Evolutionary conservation across 2,113 vertebrate genomes (phyloP).

Genomic region (Casuarius casuarius): DNA sequence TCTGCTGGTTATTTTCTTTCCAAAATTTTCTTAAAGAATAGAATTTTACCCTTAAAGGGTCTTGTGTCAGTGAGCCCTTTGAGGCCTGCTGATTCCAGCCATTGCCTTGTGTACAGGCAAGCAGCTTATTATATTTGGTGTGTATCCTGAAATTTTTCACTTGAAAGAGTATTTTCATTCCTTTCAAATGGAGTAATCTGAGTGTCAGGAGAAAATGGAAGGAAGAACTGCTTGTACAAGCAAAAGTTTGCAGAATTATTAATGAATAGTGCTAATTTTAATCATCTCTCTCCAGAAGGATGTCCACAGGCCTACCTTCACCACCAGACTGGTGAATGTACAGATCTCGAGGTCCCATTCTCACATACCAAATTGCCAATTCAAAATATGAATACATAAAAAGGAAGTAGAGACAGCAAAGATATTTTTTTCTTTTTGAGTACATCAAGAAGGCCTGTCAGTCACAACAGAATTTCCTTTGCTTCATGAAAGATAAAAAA

Average conservation of each 20-base stretch:
- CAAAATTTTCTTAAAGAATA: neutral
- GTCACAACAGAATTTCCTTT: neutral
- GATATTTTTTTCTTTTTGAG: neutral
- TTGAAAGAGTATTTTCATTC: neutral
- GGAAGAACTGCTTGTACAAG: neutral
- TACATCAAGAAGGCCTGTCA: neutral
- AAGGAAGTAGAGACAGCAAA: neutral
- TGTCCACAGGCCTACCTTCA: neutral
- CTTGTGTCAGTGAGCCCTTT: neutral
- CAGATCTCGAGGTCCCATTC: neutral
- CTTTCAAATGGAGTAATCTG: no score
- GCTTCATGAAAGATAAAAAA: neutral
- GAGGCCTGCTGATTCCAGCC: neutral
- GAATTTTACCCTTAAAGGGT: neutral
- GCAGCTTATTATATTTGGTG: neutral
- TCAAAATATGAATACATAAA: neutral
- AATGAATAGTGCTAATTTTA: neutral
- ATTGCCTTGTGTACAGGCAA: neutral
- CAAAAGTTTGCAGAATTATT: neutral
- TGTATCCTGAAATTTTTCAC: neutral
- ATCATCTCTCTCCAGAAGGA: neutral
- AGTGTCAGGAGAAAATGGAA: neutral
- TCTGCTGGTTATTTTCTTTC: neutral
- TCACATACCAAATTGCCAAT: neutral
- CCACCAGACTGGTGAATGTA: neutral